Conservation (phyloP, 2,888 invertebrate species). For the Habroteleia sp. region DNA sequence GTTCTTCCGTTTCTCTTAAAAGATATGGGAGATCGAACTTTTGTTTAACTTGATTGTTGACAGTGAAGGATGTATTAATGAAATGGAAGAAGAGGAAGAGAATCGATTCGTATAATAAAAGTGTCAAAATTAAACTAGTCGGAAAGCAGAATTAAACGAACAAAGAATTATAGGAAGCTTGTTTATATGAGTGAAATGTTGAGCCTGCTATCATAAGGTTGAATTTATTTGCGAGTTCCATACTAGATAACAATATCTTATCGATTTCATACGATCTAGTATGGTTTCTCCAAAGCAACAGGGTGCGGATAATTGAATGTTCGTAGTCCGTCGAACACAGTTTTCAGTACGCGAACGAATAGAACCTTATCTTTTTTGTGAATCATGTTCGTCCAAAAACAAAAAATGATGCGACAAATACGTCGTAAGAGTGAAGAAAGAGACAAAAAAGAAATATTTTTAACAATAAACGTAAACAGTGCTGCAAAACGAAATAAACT, state of each 20-base stretch:
- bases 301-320: conserved; percentile 55
- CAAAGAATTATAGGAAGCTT: conserved; percentile 59
- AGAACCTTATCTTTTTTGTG: conserved; percentile 55
- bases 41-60: conserved; percentile 7
- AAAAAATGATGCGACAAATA: conserved; percentile 40
- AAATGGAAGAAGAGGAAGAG: conserved; percentile 64
- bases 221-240: conserved; percentile 40
- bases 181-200: conserved; percentile 59
- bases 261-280: conserved; percentile 17
- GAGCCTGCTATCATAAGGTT: conserved; percentile 36
- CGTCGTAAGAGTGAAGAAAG: conserved; percentile 56
- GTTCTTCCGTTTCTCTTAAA: conserved; percentile 27
- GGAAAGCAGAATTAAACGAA: conserved; percentile 65
- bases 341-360: conserved; percentile 50
- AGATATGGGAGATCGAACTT: conserved; percentile 11
- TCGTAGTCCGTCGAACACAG: conserved; percentile 39
- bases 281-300: conserved; percentile 54
- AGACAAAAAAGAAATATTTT: conserved; percentile 71
- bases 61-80: conserved; percentile 24
- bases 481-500: conserved; percentile 61
- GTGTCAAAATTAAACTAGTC: conserved; percentile 80
- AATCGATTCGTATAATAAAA: conserved; percentile 70
- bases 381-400: conserved; percentile 63
- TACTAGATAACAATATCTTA: conserved; percentile 17
- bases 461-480: conserved; percentile 68